Percentiles rank a stretch among this genome's conserved stretches.
Evolutionary conservation across 2,113 vertebrate genomes (phyloP).

Genomic region (Eurystomus gularis): DNA sequence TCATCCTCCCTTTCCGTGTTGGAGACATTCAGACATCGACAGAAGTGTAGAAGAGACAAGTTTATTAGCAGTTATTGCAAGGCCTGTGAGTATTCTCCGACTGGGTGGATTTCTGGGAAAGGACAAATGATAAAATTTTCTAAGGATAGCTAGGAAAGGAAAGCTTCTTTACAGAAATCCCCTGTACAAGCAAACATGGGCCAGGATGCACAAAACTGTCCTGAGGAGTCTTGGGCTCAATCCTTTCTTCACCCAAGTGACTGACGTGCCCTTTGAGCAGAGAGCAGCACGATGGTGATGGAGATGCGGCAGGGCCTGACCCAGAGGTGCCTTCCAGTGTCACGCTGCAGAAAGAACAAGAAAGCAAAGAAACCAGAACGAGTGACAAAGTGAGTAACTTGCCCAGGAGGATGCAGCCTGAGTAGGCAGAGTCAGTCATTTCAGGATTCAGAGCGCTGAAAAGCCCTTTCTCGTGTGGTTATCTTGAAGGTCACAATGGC

Average conservation of each 20-base stretch:
- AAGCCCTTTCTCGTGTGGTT: neutral
- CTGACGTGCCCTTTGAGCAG: neutral
- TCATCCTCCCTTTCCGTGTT: neutral
- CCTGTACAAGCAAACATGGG: fast-evolving
- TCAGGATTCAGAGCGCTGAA: neutral
- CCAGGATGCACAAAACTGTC: neutral
- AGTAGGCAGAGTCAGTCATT: conserved; percentile 36
- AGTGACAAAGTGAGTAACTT: neutral
- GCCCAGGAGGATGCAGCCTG: neutral
- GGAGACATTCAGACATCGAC: neutral
- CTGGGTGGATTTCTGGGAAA: neutral
- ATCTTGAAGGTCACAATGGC: neutral
- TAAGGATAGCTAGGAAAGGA: neutral
- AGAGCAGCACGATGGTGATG: neutral
- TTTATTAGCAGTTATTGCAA: neutral
- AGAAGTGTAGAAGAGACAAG: neutral
- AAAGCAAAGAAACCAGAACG: neutral
- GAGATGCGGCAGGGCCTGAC: neutral
- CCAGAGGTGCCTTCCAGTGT: neutral
- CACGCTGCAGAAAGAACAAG: neutral
- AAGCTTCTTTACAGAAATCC: neutral
- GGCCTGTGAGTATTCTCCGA: neutral
- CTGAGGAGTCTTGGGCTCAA: neutral
- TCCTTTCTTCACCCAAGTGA: neutral
- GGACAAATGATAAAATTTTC: neutral